These are phyloP conservation scores for Rhinella marina DNA, from an alignment of 2,797 vertebrate genomes.

Conservation along the genomic window DNA sequence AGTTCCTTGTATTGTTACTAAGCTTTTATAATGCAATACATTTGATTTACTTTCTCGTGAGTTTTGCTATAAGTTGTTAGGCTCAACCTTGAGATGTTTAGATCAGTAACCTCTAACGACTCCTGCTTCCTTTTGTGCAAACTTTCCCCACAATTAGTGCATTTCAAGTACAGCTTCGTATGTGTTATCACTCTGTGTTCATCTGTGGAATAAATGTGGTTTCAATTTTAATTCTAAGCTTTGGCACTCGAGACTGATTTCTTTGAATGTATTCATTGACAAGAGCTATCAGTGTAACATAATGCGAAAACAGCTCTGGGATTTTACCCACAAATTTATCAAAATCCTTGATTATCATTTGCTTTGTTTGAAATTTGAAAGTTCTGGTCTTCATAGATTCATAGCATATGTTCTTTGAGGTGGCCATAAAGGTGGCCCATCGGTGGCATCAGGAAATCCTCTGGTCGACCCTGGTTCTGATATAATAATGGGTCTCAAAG, in stretches of 20 bases:
- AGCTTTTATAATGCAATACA: constrained; percentile 48
- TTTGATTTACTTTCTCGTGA: constrained; percentile 47
- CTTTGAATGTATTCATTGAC: neutral
- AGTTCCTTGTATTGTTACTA: constrained; percentile 42
- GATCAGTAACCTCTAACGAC: constrained; percentile 29
- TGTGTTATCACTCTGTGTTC: neutral
- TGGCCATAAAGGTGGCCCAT: too few species aligned
- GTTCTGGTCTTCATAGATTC: too few species aligned
- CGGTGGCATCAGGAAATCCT: too few species aligned
- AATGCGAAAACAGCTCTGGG: neutral
- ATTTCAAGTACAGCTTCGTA: neutral
- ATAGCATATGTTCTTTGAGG: too few species aligned
- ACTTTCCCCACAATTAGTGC: constrained; percentile 26
- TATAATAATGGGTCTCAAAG: too few species aligned
- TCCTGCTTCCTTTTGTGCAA: constrained; percentile 20
- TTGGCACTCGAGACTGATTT: neutral
- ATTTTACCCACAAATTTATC: neutral
- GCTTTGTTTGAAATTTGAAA: neutral
- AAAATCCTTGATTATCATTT: neutral
- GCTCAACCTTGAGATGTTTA: constrained; percentile 52
- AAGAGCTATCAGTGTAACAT: neutral
- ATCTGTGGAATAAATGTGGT: neutral
- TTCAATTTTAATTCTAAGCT: neutral
- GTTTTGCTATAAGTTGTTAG: constrained; percentile 27
- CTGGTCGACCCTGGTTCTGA: too few species aligned